phyloP scores from a whole-genome alignment of 2,797 vertebrate species.

The Lacerta viridis region DNA sequence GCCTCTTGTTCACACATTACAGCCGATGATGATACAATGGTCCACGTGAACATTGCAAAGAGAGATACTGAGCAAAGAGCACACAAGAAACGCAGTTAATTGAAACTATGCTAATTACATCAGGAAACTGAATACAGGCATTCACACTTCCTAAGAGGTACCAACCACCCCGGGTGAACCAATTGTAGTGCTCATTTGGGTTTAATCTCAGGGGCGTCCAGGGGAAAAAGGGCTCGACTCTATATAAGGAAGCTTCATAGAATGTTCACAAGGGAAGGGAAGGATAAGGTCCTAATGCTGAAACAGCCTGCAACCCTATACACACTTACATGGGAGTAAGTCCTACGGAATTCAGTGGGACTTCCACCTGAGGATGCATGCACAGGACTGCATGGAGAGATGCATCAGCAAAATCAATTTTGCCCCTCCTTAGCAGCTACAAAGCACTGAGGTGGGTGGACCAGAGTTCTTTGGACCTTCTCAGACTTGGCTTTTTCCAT shows the following conservation, averaged over 20 bases:
- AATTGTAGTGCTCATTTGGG: neutral
- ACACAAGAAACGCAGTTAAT: neutral
- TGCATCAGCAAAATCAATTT: neutral
- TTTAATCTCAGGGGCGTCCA: neutral
- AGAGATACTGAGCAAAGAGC: neutral
- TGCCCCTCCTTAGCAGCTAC: neutral
- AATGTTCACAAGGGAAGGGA: neutral
- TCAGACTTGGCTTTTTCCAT: neutral
- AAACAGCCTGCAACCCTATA: neutral
- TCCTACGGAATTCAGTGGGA: neutral
- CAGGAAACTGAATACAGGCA: neutral
- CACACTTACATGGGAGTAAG: neutral
- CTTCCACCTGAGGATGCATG: neutral
- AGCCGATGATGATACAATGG: neutral
- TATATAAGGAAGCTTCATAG: neutral
- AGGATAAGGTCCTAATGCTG: neutral
- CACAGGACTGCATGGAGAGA: neutral
- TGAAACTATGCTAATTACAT: neutral
- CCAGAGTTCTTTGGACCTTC: neutral
- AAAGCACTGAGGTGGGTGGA: neutral
- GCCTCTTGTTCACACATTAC: neutral
- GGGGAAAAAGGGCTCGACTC: neutral
- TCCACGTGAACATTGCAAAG: neutral
- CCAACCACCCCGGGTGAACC: neutral
- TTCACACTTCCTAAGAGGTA: neutral